phyloP scores from a whole-genome alignment of 2,888 invertebrate genomes.

The Actias luna region DNA sequence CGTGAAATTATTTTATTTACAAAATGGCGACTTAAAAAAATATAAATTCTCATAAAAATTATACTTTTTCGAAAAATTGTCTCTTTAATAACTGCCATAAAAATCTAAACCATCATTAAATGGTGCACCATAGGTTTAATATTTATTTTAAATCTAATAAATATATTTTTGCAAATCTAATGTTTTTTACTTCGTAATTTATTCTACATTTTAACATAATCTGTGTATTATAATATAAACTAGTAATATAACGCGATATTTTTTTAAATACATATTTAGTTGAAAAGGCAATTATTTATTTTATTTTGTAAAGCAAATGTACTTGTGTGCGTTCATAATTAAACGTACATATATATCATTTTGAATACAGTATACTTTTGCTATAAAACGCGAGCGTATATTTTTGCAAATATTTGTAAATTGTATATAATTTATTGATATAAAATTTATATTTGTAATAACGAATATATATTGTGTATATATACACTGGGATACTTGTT shows the following conservation, averaged over 20 bases:
- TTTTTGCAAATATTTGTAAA: background rate
- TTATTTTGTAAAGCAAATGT: background rate
- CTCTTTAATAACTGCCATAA: slow-evolving; percentile 33
- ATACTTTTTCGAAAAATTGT: slow-evolving; percentile 49
- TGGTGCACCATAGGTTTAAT: slow-evolving; percentile 72
- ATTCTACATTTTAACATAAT: slow-evolving; percentile 51
- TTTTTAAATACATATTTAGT: background rate
- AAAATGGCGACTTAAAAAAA: slow-evolving; percentile 49
- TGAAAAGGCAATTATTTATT: background rate
- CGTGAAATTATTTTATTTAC: slow-evolving; percentile 70
- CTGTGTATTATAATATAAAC: slow-evolving; percentile 36
- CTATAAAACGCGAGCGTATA: background rate
- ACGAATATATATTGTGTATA: slow-evolving; percentile 6
- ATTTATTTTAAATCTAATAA: slow-evolving; percentile 56
- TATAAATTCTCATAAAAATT: slow-evolving; percentile 56
- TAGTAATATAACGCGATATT: background rate
- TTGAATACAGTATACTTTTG: slow-evolving; percentile 25
- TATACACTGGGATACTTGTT: too few species aligned
- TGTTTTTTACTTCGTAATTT: slow-evolving; percentile 43
- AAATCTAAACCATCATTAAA: slow-evolving; percentile 60
- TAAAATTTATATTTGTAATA: background rate
- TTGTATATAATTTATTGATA: background rate
- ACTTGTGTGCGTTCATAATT: background rate
- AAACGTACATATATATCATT: background rate
- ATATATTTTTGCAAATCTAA: slow-evolving; percentile 59